Base-by-base conservation (phyloP, 2,888 invertebrate species). In the Acrobasis repandana region DNA sequence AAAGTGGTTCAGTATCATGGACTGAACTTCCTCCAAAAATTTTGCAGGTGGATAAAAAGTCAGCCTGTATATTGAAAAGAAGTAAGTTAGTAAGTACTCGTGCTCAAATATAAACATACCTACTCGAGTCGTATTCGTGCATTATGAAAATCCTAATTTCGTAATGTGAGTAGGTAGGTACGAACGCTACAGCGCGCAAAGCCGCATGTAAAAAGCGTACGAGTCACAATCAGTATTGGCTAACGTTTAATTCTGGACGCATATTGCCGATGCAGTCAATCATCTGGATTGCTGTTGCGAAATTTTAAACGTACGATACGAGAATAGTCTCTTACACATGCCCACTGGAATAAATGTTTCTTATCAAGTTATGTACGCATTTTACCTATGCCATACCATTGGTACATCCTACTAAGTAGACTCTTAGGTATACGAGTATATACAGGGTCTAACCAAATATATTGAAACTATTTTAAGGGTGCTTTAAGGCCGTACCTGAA, bases 171-270 rank as follows among this genome's bases (percentile, higher is more conserved):
- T 38, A 38, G 20, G 28, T 28, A 28, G 20, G 28, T 28, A 28
- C n/a, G n/a, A 43, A 43, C 43, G 43, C 43, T 43, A n/a, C 43
- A 43, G n/a, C 43, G 43, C 43, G 43, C 50, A n/a, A 50, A 50
- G 50, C 50, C 28, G 50, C 33, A n/a, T 20, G n/a, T 36, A 63
- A 66, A 63, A 65, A 63, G 65, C 69, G 67, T 62, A 66, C 62
- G 57, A 51, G 56, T 48, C 49, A 52, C 18, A 14, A 47, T 50
- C 18, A 61, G 62, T 64, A 71, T 71, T 72, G 69, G 67, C 67
- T 71, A 73, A 73, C 63, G 64, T 70, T 74, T 75, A 74, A 74
- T 70, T 75, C 69, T 67, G 72, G 65, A 70, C 63, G 50, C 50
- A 46, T 54, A 58, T 54, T 56, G 48, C 61, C 61, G 63, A 68